Evolutionary conservation across 2,797 vertebrate species (phyloP), one percentile per base, ranked within the genome.

Genomic region (Lophura swinhoii): DNA sequence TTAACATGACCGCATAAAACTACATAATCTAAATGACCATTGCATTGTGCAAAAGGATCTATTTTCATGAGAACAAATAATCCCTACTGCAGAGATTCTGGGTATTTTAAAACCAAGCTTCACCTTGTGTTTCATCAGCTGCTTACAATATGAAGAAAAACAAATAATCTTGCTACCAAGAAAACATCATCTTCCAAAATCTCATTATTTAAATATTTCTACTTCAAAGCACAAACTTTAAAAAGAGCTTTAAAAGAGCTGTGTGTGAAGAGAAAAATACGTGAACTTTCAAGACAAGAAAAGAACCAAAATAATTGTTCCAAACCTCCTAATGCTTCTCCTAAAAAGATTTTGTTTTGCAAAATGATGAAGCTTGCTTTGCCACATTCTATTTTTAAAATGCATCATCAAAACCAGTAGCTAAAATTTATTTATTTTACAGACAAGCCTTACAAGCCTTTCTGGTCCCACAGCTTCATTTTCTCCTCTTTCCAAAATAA

Each of bases 151-250:
- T 53, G 39, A 70, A 59, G 43, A 59, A 87, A 86, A 88, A n/a
- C 14, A 86, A 15, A 55, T 51, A 29, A 29, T 49, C 63, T 69
- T 86, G 14, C 24, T 91, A 75, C 37, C 35, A 64, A 87, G 59
- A 79, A 73, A 91, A 77, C 3, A 33, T 73, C 91, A 82, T 8
- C 37, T 90, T 64, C 71, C 78, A 58, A 79, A 83, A 49, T 49
- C 55, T 71, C 71, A 17, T 49, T 8, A 35, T 84, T 84, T 90
- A 94, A 93, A 87, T 79, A 84, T 82, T 90, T 79, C 43, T 15
- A n/a, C 78, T 90, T 80, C 62, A 90, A 86, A 88, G 15, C 15
- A 62, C 39, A 78, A 13, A 41, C 80, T 49, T 49, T 49, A 24
- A 13, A 23, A 33, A 70, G 93, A 92, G 56, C 71, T 70, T 91